Percentiles rank a stretch among this genome's conserved stretches.
Evolutionary conservation across 1,140 invertebrate species (phyloP).

Genomic region (Temnothorax longispinosus): DNA sequence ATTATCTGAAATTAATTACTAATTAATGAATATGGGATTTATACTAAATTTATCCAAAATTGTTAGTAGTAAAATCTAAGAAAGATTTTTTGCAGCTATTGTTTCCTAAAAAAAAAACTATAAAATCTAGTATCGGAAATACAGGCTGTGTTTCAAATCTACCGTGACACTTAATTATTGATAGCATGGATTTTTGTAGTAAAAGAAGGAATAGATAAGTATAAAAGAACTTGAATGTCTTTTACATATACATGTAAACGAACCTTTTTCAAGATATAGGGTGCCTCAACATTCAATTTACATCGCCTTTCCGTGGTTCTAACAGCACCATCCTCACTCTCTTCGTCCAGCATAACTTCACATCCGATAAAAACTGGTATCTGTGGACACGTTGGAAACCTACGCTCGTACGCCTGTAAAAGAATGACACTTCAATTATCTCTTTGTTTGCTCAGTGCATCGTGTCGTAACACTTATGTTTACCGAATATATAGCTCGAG

Average conservation of each 20-base stretch:
- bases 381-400: constrained; percentile 97
- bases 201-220: neutral
- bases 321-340: constrained; percentile 92
- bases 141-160: neutral
- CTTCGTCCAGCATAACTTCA: constrained; percentile 92
- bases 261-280: constrained; percentile 98
- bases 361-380: constrained; percentile 98
- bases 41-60: neutral
- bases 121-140: constrained; percentile 6
- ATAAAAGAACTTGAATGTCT: neutral
- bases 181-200: neutral
- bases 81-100: constrained; percentile 19
- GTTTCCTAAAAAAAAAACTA: neutral
- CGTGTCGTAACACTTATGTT: neutral
- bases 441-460: neutral
- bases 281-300: constrained; percentile 97
- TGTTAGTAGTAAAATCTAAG: neutral
- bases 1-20: constrained; percentile 91
- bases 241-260: neutral
- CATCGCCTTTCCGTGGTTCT: constrained; percentile 95
- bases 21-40: constrained; percentile 17
- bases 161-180: neutral
- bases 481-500: neutral
- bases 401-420: constrained; percentile 95
- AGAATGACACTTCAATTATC: constrained; percentile 61